Evolutionary conservation across 2,888 invertebrate genomes (phyloP), one percentile per base, ranked within the genome.

Genomic region (Oconnorella tubifera): DNA sequence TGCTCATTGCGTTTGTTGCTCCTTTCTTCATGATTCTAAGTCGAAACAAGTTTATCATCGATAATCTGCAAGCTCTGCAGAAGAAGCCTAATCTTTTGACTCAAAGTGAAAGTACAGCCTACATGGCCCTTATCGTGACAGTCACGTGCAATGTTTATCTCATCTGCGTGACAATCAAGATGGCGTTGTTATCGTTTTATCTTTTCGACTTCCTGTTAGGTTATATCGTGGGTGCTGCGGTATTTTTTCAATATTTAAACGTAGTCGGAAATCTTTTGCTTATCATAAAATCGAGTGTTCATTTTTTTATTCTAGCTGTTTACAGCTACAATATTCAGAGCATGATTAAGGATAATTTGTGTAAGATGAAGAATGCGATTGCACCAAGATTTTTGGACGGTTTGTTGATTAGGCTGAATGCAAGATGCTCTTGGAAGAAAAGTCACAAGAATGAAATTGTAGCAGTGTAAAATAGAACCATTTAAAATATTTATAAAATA

Each of bases 161-260:
- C 33, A 29, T 67, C 33, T 65, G 63, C 50, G 50, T 65, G 23
- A 50, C 63, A 2, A 62, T 62, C 10, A 69, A 69, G 31, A 28
- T 65, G 25, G 51, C 65, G 27, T 33, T 69, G 2, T 40, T 69
- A 25, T 40, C 55, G 27, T 69, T 69, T 63, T 59, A 68, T 32
- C 51, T 65, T 25, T 56, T 68, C 33, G 58, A 69, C 28, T 65
- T 56, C 33, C 57, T 40, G 25, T 32, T 56, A 1, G 51, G 56
- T 28, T 67, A 56, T 58, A 49, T 56, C 6, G 40, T 55, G 4
- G 29, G 33, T 10, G 23, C 63, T 2, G 53, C 56, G 6, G 51
- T 67, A 3, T 66, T 63, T 61, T 69, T 69, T 51, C 33, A 48
- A 32, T 69, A 62, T 32, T 33, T 67, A 25, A 69, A 69, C 63